A percentile compares a stretch with the other conserved stretches of the same genome.
phyloP scores from a whole-genome alignment of 2,888 invertebrate species.

The Colletes collaris region DNA sequence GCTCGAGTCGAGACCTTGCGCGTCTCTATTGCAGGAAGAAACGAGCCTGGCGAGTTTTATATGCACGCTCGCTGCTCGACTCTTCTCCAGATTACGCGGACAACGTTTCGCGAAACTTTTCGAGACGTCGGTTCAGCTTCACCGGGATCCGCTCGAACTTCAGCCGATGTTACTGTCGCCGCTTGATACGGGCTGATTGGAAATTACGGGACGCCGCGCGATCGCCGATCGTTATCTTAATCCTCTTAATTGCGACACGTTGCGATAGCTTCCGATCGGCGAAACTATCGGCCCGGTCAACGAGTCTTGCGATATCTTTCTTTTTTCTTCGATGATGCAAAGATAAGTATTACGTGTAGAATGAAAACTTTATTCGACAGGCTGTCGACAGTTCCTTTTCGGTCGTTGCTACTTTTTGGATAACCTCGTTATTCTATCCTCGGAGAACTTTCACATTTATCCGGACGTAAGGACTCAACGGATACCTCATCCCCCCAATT shows the following conservation, averaged over 20 bases:
- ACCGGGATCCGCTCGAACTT: conserved; percentile 3
- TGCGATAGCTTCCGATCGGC: conserved; percentile 5
- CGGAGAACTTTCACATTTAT: too few species aligned
- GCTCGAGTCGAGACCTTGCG: conserved; percentile 10
- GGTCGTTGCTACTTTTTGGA: too few species aligned
- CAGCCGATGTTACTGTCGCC: conserved; percentile 2
- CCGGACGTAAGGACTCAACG: too few species aligned
- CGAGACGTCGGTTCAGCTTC: neutral
- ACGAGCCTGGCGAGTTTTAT: conserved; percentile 18
- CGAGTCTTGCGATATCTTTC: too few species aligned
- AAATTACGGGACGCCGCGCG: conserved; percentile 31
- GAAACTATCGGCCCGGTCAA: neutral
- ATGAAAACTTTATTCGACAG: too few species aligned
- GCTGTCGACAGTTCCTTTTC: too few species aligned
- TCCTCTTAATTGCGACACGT: conserved; percentile 30
- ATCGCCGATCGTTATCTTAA: conserved; percentile 36
- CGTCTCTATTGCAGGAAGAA: conserved; percentile 8
- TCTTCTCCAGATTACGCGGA: conserved; percentile 21
- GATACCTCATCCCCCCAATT: too few species aligned
- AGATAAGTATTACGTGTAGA: too few species aligned
- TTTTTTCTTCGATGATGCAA: too few species aligned
- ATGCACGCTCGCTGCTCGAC: neutral
- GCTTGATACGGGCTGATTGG: conserved; percentile 20
- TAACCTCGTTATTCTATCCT: too few species aligned
- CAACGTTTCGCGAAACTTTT: conserved; percentile 1